A percentile compares a stretch with the other conserved stretches of the same genome.
These are phyloP conservation scores for Zygaena filipendulae DNA, from an alignment of 2,888 invertebrate species.

Conservation along the genomic window DNA sequence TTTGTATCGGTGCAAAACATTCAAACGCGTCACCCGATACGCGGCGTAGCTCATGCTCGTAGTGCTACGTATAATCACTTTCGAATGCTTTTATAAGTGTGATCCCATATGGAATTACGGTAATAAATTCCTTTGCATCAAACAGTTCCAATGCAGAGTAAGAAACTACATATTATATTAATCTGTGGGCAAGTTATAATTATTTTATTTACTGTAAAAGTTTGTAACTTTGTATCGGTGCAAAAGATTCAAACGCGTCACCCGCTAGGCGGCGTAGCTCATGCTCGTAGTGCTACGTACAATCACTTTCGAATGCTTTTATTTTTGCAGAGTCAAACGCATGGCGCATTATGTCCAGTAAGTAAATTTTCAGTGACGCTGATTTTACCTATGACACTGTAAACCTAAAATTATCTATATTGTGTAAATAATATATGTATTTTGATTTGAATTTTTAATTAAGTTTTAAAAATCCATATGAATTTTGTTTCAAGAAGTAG, in stretches of 20 bases:
- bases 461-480: too few species aligned
- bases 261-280: not conserved
- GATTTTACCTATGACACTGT: too few species aligned
- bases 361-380: constrained; percentile 20
- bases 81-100: constrained; percentile 23
- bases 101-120: constrained; percentile 33
- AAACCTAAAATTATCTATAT: too few species aligned
- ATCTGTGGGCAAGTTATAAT: too few species aligned
- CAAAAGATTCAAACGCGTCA: not conserved
- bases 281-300: not conserved
- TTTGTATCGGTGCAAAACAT: too few species aligned
- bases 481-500: too few species aligned
- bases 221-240: too few species aligned
- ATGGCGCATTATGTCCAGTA: constrained; percentile 50
- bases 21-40: not conserved
- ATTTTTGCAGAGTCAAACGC: constrained; percentile 36
- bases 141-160: constrained; percentile 41
- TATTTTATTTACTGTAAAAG: constrained; percentile 1
- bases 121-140: constrained; percentile 38
- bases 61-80: not conserved
- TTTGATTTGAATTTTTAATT: too few species aligned
- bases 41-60: not conserved
- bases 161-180: constrained; percentile 3
- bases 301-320: constrained; percentile 6
- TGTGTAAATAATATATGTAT: too few species aligned